Conservation (phyloP, 92 coral and sea anemone species). For the Pocillopora meandrina region DNA sequence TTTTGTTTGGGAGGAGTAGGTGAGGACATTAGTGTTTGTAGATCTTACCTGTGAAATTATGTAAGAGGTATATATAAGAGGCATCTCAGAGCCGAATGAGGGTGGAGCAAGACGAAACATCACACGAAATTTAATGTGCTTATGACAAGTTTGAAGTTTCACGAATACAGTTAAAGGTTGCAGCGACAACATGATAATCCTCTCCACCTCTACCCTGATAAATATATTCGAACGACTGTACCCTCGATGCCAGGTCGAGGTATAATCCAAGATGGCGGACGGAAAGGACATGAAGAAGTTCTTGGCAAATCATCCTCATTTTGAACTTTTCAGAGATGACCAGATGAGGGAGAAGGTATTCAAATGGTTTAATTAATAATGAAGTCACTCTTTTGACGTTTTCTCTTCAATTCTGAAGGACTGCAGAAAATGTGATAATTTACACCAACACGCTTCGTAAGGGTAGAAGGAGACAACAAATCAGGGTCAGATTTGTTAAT, state of each 20-base stretch:
- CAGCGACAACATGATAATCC: neutral
- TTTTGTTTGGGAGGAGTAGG: neutral
- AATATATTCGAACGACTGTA: neutral
- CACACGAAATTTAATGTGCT: neutral
- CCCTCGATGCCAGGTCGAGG: constrained; percentile 29
- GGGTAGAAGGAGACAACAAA: too few species aligned
- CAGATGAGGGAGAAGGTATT: constrained; percentile 72
- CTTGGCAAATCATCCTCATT: constrained; percentile 70
- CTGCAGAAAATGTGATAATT: neutral
- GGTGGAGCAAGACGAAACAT: neutral
- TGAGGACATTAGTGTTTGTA: neutral
- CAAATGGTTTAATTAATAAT: neutral
- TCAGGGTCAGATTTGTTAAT: too few species aligned
- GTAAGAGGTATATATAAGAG: too few species aligned
- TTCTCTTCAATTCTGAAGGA: neutral
- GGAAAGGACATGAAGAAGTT: constrained; percentile 51
- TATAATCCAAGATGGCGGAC: constrained; percentile 73
- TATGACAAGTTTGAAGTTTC: neutral
- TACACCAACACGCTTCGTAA: neutral
- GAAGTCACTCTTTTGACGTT: neutral
- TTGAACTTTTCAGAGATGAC: constrained; percentile 66
- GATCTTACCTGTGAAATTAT: neutral
- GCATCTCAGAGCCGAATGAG: neutral
- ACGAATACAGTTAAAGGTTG: neutral
- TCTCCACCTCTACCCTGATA: neutral